Conservation (phyloP, 2,797 vertebrate species). For the Philypnodon macrostomus region DNA sequence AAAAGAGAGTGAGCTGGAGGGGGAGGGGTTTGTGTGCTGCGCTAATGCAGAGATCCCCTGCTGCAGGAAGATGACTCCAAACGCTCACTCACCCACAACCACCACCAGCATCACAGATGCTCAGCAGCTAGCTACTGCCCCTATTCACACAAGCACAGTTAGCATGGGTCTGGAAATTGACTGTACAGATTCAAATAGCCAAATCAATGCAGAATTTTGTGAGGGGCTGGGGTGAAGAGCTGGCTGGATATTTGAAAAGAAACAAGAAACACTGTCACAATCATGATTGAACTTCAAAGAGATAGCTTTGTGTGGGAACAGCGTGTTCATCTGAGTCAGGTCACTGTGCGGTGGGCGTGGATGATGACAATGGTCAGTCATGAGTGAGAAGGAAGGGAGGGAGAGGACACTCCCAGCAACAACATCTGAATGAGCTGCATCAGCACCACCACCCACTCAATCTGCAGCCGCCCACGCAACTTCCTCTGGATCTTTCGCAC, state of each 20-base stretch:
- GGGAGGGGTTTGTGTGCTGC: constrained; percentile 48
- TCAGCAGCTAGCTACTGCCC: constrained; percentile 14
- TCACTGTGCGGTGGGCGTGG: constrained; percentile 11
- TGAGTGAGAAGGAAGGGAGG: constrained; percentile 28
- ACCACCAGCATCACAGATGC: constrained; percentile 11
- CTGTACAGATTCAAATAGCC: constrained; percentile 14
- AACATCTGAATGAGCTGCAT: constrained; percentile 62
- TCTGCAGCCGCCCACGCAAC: constrained; percentile 48
- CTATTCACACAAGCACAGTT: constrained; percentile 15
- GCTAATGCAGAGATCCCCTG: constrained; percentile 73
- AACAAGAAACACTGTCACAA: constrained; percentile 36
- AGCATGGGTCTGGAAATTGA: background rate
- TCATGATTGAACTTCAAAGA: constrained; percentile 23
- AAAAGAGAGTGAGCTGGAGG: constrained; percentile 62
- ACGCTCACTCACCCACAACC: constrained; percentile 36
- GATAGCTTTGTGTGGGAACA: constrained; percentile 11
- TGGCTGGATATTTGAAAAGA: constrained; percentile 24
- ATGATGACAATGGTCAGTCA: constrained; percentile 17
- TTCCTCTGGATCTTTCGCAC: constrained; percentile 29
- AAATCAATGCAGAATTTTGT: constrained; percentile 45
- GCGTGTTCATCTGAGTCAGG: constrained; percentile 14
- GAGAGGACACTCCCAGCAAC: constrained; percentile 57
- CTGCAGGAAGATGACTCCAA: constrained; percentile 62
- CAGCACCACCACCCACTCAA: constrained; percentile 55
- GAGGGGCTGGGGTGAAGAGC: constrained; percentile 31